Conservation (phyloP, 2,888 invertebrate species). For the Embidobia sp. region DNA sequence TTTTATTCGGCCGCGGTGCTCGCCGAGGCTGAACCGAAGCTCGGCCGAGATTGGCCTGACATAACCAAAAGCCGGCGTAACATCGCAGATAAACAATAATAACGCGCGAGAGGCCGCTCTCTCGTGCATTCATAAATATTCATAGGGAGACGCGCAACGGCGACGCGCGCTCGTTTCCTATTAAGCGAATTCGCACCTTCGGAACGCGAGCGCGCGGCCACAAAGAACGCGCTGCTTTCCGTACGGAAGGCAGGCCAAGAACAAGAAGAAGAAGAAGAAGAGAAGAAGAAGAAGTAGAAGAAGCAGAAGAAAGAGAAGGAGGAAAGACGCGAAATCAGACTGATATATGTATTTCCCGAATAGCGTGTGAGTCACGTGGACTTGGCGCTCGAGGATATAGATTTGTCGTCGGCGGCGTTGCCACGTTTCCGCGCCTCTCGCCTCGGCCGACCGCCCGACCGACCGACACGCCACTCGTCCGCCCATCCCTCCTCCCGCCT, state of each 20-base stretch:
- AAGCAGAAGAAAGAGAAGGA: conserved; percentile 18
- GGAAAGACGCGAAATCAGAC: conserved; percentile 65
- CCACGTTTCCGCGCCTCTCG: conserved; percentile 50
- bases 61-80: conserved; percentile 27
- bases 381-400: conserved; percentile 68
- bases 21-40: conserved; percentile 29
- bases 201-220: conserved; percentile 25
- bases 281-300: conserved; percentile 10
- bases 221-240: conserved; percentile 52
- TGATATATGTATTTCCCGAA: conserved; percentile 70
- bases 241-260: conserved; percentile 9
- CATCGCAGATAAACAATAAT: conserved; percentile 54
- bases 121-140: conserved; percentile 57
- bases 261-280: conserved; percentile 1
- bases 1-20: conserved; percentile 1
- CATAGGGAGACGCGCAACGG: conserved; percentile 45
- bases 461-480: conserved; percentile 34
- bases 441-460: conserved; percentile 16
- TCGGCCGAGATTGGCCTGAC: conserved; percentile 39
- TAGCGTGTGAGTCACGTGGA: conserved; percentile 75
- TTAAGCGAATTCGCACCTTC: conserved; percentile 53
- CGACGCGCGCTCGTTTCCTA: conserved; percentile 46
- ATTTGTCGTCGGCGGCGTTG: conserved; percentile 64
- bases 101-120: conserved; percentile 30
- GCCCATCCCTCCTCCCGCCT: conserved; percentile 38